Base-by-base conservation (phyloP, 2,113 vertebrate species). In the Oryzias woworae region DNA sequence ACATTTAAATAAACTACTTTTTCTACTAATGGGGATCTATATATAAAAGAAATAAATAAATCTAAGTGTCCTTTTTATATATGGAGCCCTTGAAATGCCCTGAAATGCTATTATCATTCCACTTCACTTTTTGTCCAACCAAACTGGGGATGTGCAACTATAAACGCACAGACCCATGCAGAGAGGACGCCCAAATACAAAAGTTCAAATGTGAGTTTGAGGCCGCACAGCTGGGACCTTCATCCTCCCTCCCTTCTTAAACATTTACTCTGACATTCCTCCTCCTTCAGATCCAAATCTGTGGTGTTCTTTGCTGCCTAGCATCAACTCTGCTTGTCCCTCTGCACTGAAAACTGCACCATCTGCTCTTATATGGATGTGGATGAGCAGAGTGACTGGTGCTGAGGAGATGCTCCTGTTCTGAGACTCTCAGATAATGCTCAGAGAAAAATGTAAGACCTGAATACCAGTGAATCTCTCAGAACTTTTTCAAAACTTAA, bases 301-400 rank as follows among this genome's bases (percentile, higher is more conserved):
- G 66, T 62, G 48, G 73, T 78, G 73, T 74, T 82, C 50, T 68
- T 18, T 50, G 62, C 81, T 84, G 85, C 69, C 44, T 67, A 69
- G 47, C 76, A 73, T 85, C 82, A 78, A 50, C 70, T 57, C 53
- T 45, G 64, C 53, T 53, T 36, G 81, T 68, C 46, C 7, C 66
- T 62, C 71, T 22, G 55, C 66, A 18, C 60, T 47, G 58, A 80
- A 80, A 76, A 43, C 70, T 65, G 62, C 45, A 69, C 22, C 53
- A 66, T 80, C 63, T 83, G 87, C 78, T 88, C 85, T 84, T 87
- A 89, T 87, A 90, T 70, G 85, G 86, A 66, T 75, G 62, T 75
- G 51, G 47, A 82, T 71, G 77, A 77, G 77, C 59, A 28, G 22
- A n/a, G 62, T 66, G 63, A 42, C 41, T 2, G 2, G 22, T 62